Conservation (phyloP, 2,888 invertebrate species). For the Tetanocera ferruginea region DNA sequence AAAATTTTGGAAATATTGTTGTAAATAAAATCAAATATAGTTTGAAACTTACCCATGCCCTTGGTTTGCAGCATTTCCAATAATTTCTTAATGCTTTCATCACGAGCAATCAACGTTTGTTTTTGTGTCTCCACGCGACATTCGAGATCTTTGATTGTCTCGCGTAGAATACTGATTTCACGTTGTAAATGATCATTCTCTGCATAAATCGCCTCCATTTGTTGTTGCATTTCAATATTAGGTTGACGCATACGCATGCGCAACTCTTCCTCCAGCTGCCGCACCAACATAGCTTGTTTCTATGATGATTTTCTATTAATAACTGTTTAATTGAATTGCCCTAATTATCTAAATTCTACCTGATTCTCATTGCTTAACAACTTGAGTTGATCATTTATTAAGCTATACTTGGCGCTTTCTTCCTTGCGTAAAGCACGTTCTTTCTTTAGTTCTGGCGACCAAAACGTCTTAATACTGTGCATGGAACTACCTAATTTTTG, state of each 20-base stretch:
- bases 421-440: conserved; percentile 96
- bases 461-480: conserved; percentile 99
- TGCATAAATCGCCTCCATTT: conserved; percentile 90
- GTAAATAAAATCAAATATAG: background rate
- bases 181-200: conserved; percentile 95
- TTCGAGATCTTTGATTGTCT: conserved; percentile 97
- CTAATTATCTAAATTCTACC: conserved; percentile 72
- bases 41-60: conserved; percentile 85
- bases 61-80: conserved; percentile 98
- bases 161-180: conserved; percentile 91
- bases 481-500: conserved; percentile 98
- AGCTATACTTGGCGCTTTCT: conserved; percentile 96
- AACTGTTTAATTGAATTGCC: background rate
- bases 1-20: too few relatives aligned
- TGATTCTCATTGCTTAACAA: conserved; percentile 96
- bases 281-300: conserved; percentile 96
- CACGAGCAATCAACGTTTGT: conserved; percentile 95
- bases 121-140: conserved; percentile 97
- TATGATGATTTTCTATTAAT: conserved; percentile 60
- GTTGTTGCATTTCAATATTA: conserved; percentile 91
- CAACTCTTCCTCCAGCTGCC: conserved; percentile 93
- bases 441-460: conserved; percentile 99
- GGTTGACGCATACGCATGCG: conserved; percentile 90
- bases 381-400: conserved; percentile 96
- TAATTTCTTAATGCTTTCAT: conserved; percentile 98